phyloP scores from a whole-genome alignment of 2,113 vertebrate species.

The Rhegmatorhina hoffmannsi region DNA sequence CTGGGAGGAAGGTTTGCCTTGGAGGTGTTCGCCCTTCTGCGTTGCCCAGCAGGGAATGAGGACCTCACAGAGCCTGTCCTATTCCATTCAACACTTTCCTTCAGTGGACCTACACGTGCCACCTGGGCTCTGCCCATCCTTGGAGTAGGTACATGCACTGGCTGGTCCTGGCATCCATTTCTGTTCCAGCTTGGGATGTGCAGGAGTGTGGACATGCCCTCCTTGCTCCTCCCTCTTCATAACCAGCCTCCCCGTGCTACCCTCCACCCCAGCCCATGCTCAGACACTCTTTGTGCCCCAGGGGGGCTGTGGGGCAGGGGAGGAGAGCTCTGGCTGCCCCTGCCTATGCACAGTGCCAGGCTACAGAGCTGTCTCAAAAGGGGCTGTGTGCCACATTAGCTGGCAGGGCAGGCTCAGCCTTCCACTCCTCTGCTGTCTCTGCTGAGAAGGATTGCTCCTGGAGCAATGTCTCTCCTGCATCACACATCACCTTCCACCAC shows the following conservation, averaged over 20 bases:
- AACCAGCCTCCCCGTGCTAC: not conserved
- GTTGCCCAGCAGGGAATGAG: not conserved
- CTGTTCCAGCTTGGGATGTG: not conserved
- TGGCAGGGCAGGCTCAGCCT: not conserved
- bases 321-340: not conserved
- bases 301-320: not conserved
- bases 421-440: not conserved
- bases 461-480: not conserved
- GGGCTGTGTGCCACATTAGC: not conserved
- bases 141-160: not conserved
- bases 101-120: too few species aligned
- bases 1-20: not conserved
- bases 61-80: not conserved
- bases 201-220: not conserved
- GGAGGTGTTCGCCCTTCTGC: fast-evolving
- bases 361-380: not conserved
- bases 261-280: not conserved
- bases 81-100: fast-evolving
- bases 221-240: not conserved
- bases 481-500: not conserved
- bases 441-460: not conserved
- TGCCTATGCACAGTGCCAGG: not conserved
- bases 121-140: not conserved
- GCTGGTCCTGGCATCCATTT: not conserved
- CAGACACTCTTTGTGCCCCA: not conserved